phyloP scores from a whole-genome alignment of 2,113 vertebrate species.

The Lophius piscatorius region DNA sequence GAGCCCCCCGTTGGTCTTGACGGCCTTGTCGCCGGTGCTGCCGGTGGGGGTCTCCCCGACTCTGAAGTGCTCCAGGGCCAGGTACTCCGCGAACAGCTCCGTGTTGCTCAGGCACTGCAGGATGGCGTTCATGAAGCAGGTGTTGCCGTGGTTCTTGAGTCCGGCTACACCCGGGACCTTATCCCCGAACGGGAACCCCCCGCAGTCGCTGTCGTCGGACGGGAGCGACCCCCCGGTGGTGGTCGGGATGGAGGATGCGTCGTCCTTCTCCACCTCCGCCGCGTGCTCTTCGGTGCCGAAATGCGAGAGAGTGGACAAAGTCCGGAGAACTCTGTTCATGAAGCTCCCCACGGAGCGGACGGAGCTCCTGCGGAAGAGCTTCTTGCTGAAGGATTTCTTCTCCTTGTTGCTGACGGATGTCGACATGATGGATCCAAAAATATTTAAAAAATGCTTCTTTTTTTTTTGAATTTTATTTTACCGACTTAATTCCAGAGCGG shows the following conservation, averaged over 20 bases:
- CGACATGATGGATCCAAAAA: conserved; percentile 71
- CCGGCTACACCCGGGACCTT: conserved; percentile 91
- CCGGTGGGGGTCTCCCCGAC: conserved; percentile 56
- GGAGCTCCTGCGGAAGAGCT: conserved; percentile 86
- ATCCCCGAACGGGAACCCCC: conserved; percentile 74
- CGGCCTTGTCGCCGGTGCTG: conserved; percentile 46
- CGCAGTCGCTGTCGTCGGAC: conserved; percentile 77
- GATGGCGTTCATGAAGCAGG: conserved; percentile 99
- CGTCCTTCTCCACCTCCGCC: conserved; percentile 76
- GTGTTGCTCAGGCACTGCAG: conserved; percentile 99
- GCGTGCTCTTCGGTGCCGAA: conserved; percentile 83
- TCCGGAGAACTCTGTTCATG: conserved; percentile 90
- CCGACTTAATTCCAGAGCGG: conserved; percentile 27
- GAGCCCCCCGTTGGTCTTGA: conserved; percentile 72
- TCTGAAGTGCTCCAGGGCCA: conserved; percentile 91
- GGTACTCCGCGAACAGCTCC: conserved; percentile 95
- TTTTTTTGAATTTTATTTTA: neutral
- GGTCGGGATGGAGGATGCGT: conserved; percentile 73
- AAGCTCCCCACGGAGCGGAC: conserved; percentile 90
- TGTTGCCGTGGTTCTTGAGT: conserved; percentile 98
- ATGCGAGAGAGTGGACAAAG: conserved; percentile 88
- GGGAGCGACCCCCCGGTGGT: conserved; percentile 65
- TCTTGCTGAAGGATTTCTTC: conserved; percentile 89
- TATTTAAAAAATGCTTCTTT: too few relatives aligned
- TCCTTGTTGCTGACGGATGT: conserved; percentile 85